Base-by-base conservation (phyloP, 1,140 invertebrate genomes). In the Probaryconus sp. region DNA sequence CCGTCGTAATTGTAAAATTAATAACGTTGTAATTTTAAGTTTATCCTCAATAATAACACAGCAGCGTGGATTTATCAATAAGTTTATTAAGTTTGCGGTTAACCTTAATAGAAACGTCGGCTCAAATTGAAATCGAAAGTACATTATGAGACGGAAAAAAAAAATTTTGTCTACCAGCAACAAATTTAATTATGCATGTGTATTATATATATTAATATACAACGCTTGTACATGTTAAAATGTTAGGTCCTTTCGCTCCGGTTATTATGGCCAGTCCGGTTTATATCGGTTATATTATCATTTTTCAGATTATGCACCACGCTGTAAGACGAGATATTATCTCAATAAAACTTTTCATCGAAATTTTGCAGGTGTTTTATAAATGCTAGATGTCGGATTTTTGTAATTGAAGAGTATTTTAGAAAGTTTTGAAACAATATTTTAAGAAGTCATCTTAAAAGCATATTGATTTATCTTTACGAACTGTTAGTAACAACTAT, bases 101-200 rank as follows among this genome's bases (percentile, higher is more conserved):
- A 24, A 55, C 37, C 37, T 55, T 55, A 42, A 55, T 55, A 55
- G 51, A 55, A 55, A 55, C 37, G 51, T 33, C 42, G 51, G 40
- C 26, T 18, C 30, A 11, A n/a, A n/a, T n/a, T n/a, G n/a, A n/a
- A n/a, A n/a, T n/a, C n/a, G n/a, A n/a, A n/a, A n/a, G n/a, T n/a
- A n/a, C n/a, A n/a, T n/a, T n/a, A n/a, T n/a, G n/a, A n/a, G n/a
- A n/a, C n/a, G n/a, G n/a, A n/a, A n/a, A n/a, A n/a, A n/a, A n/a
- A n/a, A n/a, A n/a, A n/a, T n/a, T n/a, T n/a, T n/a, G n/a, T n/a
- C n/a, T n/a, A n/a, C n/a, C n/a, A n/a, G n/a, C n/a, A n/a, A n/a
- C n/a, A n/a, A n/a, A n/a, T n/a, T n/a, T 42, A 5, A 55, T 55
- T 40, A 53, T 53, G 50, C 50, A 53, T 26, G 37, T 43, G 51